These are phyloP conservation scores for Cirrhinus molitorella DNA, from an alignment of 2,797 vertebrate genomes.

Conservation along the genomic window DNA sequence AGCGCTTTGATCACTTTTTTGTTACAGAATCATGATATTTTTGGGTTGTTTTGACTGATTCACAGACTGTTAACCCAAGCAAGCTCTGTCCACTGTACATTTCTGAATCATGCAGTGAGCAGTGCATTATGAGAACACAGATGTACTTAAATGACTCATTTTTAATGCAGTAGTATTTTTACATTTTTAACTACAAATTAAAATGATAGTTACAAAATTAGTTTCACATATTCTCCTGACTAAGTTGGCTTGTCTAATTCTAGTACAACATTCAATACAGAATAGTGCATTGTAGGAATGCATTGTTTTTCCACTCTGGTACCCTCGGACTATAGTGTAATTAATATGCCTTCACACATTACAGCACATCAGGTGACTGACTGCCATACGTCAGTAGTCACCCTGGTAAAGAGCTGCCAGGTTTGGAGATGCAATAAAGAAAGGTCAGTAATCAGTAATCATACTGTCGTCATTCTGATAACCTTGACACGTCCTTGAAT, in stretches of 20 bases:
- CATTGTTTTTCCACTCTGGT: not conserved
- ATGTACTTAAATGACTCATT: not conserved
- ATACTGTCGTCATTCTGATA: constrained; percentile 45
- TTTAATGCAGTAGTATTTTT: not conserved
- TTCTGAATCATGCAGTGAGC: constrained; percentile 21
- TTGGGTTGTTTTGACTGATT: constrained; percentile 40
- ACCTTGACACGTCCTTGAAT: constrained; percentile 45
- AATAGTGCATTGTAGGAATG: not conserved
- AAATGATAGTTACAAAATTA: not conserved
- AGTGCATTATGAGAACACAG: not conserved
- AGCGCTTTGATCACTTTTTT: not conserved
- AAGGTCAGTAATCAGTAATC: constrained; percentile 26
- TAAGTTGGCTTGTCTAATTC: not conserved
- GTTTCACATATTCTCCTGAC: not conserved
- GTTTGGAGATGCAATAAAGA: constrained; percentile 22
- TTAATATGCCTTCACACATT: not conserved
- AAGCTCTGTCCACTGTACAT: not conserved
- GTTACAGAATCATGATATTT: constrained; percentile 32
- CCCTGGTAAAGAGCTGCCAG: constrained; percentile 2
- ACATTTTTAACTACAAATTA: not conserved
- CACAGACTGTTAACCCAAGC: constrained; percentile 10
- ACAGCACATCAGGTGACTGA: no score
- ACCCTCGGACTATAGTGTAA: not conserved
- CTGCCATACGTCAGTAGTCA: constrained; percentile 21
- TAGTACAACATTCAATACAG: not conserved